phyloP scores from a whole-genome alignment of 1,140 invertebrate genomes.

The Apis cerana region DNA sequence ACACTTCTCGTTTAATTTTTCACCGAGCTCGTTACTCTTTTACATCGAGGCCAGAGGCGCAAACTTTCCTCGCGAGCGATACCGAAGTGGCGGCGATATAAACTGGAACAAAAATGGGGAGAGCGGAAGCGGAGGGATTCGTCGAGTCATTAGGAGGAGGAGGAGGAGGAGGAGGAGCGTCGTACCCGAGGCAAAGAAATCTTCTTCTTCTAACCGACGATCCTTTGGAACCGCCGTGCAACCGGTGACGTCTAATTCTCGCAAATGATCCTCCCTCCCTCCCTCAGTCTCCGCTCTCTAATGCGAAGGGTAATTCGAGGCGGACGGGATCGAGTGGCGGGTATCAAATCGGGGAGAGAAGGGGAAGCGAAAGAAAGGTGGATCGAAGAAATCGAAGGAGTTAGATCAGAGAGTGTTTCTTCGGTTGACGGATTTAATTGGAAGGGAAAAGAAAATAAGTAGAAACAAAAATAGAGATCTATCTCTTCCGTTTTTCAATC shows the following conservation, averaged over 20 bases:
- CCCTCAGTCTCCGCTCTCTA: not conserved
- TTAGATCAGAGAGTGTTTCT: not conserved
- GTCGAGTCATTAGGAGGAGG: not conserved
- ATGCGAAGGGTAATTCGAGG: not conserved
- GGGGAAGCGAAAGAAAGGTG: not conserved
- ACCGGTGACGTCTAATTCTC: constrained; percentile 10
- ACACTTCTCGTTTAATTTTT: not conserved
- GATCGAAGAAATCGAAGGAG: not conserved
- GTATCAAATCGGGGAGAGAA: not conserved
- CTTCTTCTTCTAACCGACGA: not conserved
- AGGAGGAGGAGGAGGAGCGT: too few relatives aligned
- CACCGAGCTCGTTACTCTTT: constrained; percentile 12
- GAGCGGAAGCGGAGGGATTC: not conserved
- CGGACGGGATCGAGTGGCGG: not conserved
- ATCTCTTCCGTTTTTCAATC: constrained; percentile 34
- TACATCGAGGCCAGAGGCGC: not conserved
- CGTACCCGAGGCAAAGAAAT: not conserved
- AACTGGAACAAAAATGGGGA: not conserved
- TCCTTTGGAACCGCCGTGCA: not conserved
- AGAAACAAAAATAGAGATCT: constrained; percentile 39
- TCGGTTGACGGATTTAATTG: constrained; percentile 13
- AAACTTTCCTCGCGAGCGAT: not conserved
- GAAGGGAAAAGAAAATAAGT: not conserved
- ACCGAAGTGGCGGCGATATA: not conserved
- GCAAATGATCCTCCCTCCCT: not conserved